Evolutionary conservation across 2,113 vertebrate species (phyloP).

Genomic region (Pteropus alecto): DNA sequence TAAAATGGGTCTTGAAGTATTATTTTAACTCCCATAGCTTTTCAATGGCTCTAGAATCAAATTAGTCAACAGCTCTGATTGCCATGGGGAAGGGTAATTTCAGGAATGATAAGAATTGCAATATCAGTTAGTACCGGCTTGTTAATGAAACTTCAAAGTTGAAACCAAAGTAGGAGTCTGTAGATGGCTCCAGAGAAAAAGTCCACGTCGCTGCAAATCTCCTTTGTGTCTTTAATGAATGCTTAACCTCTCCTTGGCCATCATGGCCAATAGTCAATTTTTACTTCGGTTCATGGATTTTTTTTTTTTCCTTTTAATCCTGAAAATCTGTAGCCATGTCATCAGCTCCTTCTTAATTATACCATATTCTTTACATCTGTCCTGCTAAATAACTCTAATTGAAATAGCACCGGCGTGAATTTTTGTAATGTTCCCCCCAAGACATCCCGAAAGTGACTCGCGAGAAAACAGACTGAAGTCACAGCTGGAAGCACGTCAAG

Average conservation of each 20-base stretch:
- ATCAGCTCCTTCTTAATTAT: slow-evolving; percentile 94
- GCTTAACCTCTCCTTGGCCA: slow-evolving; percentile 70
- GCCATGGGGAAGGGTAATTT: slow-evolving; percentile 59
- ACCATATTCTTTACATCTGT: slow-evolving; percentile 98
- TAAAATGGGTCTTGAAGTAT: slow-evolving; percentile 15
- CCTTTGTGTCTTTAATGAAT: slow-evolving; percentile 70
- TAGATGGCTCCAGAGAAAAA: slow-evolving; percentile 75
- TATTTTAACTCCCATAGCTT: slow-evolving; percentile 8
- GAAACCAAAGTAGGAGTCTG: slow-evolving; percentile 72
- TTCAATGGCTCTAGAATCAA: slow-evolving; percentile 37
- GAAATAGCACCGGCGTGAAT: slow-evolving; percentile 99
- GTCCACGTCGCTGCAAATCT: not conserved
- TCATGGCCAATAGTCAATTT: slow-evolving; percentile 79
- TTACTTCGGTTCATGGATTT: slow-evolving; percentile 28
- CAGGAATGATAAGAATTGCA: slow-evolving; percentile 62
- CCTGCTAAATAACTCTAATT: slow-evolving; percentile 99
- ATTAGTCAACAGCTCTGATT: not conserved
- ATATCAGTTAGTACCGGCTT: slow-evolving; percentile 76
- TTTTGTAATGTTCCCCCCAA: slow-evolving; percentile 97
- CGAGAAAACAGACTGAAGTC: slow-evolving; percentile 97
- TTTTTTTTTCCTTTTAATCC: slow-evolving; percentile 78
- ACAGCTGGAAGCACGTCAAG: slow-evolving; percentile 99
- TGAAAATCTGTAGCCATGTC: slow-evolving; percentile 86
- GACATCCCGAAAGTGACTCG: slow-evolving; percentile 97
- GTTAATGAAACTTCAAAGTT: slow-evolving; percentile 85